phyloP scores from a whole-genome alignment of 2,113 vertebrate species.

The Turdus rufiventris region DNA sequence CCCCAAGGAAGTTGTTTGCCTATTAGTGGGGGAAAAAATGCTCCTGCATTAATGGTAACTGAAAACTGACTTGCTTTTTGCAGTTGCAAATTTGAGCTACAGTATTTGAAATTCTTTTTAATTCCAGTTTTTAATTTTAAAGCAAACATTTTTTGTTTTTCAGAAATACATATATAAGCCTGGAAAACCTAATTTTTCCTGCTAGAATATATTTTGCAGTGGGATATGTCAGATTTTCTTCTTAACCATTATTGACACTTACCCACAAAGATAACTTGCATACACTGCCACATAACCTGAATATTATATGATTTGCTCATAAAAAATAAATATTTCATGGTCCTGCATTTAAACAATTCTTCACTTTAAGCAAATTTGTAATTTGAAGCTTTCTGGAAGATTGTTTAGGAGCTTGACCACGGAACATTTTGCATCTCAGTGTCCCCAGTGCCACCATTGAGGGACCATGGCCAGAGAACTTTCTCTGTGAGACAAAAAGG shows the following conservation, averaged over 20 bases:
- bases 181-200: neutral
- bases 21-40: rapidly evolving
- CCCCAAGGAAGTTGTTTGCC: neutral
- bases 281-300: neutral
- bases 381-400: neutral
- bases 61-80: neutral
- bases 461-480: neutral
- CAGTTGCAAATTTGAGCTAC: neutral
- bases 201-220: neutral
- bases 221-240: neutral
- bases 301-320: neutral
- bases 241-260: neutral
- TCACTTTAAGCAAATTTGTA: neutral
- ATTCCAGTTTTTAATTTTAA: neutral
- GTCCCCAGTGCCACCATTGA: neutral
- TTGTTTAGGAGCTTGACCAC: neutral
- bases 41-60: neutral
- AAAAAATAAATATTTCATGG: neutral
- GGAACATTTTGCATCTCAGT: neutral
- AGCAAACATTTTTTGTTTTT: neutral
- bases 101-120: neutral
- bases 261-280: neutral
- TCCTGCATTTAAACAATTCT: neutral
- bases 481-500: neutral
- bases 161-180: neutral